phyloP scores from a whole-genome alignment of 30 jellyfish, hydroid and myxozoan genomes.

The Mastigias papua region DNA sequence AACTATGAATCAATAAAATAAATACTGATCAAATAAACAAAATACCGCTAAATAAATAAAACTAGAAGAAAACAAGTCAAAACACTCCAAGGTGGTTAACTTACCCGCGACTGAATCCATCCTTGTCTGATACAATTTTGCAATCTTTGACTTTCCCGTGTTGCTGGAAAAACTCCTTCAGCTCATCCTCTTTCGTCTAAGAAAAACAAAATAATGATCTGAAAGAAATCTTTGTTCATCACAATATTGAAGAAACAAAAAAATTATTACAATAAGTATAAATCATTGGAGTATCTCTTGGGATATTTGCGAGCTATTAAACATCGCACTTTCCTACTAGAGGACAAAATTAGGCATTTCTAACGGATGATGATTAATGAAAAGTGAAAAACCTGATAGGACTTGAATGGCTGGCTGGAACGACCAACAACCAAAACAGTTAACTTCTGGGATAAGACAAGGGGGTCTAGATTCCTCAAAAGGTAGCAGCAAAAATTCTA shows the following conservation, averaged over 20 bases:
- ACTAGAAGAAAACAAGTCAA: not conserved
- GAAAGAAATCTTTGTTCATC: no score
- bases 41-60: not conserved
- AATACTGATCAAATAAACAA: no score
- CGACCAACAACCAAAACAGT: not conserved
- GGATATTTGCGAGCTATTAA: not conserved
- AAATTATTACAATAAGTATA: not conserved
- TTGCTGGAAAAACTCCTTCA: slow-evolving; percentile 82
- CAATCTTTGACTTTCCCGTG: slow-evolving; percentile 98
- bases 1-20: no score
- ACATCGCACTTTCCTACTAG: not conserved
- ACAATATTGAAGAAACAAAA: not conserved
- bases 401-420: not conserved
- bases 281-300: not conserved
- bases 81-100: slow-evolving; percentile 1
- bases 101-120: slow-evolving; percentile 98
- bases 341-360: not conserved
- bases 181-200: slow-evolving; percentile 96
- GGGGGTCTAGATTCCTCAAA: no score
- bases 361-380: not conserved
- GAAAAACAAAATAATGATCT: not conserved
- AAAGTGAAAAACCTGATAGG: not conserved
- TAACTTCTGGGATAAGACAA: no score
- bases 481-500: no score
- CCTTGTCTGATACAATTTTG: slow-evolving; percentile 93